Base-by-base conservation (phyloP, 2,797 vertebrate species). In the Poeciliopsis gracilis region DNA sequence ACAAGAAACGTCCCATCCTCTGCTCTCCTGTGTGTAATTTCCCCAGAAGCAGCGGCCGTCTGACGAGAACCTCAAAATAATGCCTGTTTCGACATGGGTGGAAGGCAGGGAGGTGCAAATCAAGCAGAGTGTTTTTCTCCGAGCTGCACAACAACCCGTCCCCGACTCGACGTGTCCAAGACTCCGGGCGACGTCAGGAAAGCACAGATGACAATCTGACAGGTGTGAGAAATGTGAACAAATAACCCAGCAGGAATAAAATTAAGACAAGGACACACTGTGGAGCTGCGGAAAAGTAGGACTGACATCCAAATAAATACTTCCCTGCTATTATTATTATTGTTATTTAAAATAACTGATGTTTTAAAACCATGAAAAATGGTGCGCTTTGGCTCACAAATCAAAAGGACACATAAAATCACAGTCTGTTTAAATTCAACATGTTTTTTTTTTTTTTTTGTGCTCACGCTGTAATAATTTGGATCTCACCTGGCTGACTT, bases 401-500 rank as follows among this genome's bases (percentile, higher is more conserved):
- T 11, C 33, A 66, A 61, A 61, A 33, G 57, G 28, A 33, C 28
- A 18, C 16, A 36, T 20, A 38, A n/a, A 69, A 43, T 28, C 23
- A 43, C 38, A 5, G 66, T n/a, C 23, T n/a, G 4, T 11, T n/a
- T 16, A 70, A 43, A 70, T 3, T 43, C 36, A 41, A 3, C 36
- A 25, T 28, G 41, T 45, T 15, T 45, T 33, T 33, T 33, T n/a
- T 45, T 15, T 45, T 33, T 33, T 33, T n/a, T 7, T n/a, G 67
- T 45, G 11, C 13, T n/a, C 25, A 45, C 7, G 15, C 38, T 23
- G 41, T 45, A 15, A 45, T 16, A 43, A 51, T 69, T 2, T 46
- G 33, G 2, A 30, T 41, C 96, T 94, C 94, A 99, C 98, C 95
- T 99, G 98, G 88, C 95, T 99, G 82, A 99, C 96, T 57, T 97